Evolutionary conservation across 2,888 invertebrate genomes (phyloP).

Genomic region (Elegia similella): DNA sequence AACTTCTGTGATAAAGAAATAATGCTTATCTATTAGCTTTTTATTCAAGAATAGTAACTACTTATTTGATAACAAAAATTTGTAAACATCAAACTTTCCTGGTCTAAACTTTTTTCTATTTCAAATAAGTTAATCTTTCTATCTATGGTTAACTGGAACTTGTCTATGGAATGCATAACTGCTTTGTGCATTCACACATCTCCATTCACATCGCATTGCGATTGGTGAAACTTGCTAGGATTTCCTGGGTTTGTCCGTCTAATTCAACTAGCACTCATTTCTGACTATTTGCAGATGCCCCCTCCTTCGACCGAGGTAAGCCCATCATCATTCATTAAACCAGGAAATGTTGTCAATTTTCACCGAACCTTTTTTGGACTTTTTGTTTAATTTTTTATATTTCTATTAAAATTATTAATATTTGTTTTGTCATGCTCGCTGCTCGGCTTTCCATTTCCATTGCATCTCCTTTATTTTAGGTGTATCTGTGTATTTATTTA

Average conservation of each 20-base stretch:
- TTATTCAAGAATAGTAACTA: no score
- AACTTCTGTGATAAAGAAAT: no score
- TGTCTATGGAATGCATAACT: conserved; percentile 54
- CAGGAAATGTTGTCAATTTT: conserved; percentile 69
- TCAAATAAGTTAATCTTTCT: conserved; percentile 24
- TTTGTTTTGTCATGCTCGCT: conserved; percentile 17
- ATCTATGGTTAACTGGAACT: background rate
- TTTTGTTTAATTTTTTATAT: conserved; percentile 20
- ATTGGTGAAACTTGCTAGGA: conserved; percentile 57
- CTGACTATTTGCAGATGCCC: conserved; percentile 72
- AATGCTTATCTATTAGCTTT: no score
- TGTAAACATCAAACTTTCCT: background rate
- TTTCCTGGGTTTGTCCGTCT: conserved; percentile 57
- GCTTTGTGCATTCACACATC: conserved; percentile 64
- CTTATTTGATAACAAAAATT: background rate
- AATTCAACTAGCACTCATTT: conserved; percentile 46
- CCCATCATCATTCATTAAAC: conserved; percentile 52
- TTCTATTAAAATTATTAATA: conserved; percentile 8
- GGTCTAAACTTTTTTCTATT: background rate
- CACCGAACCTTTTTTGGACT: conserved; percentile 40
- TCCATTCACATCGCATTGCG: conserved; percentile 40
- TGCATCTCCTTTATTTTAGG: conserved; percentile 19
- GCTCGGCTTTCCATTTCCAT: conserved; percentile 20
- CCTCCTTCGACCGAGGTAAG: conserved; percentile 73
- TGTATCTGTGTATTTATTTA: conserved; percentile 2